Base-by-base conservation (phyloP, 2,113 vertebrate genomes). In the Gasterosteus aculeatus region DNA sequence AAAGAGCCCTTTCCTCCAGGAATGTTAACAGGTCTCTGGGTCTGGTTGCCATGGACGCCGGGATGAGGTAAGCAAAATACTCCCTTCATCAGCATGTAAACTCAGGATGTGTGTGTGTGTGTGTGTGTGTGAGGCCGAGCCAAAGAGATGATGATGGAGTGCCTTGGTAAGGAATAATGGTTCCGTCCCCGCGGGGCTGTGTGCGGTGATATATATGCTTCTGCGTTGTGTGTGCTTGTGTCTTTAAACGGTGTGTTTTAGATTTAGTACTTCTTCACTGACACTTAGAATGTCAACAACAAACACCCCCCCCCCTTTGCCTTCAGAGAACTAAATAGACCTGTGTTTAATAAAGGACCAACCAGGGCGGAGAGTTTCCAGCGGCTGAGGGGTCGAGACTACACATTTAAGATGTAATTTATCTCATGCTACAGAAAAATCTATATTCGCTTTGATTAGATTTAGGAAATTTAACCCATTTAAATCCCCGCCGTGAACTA, bases 371-470 rank as follows among this genome's bases (percentile, higher is more conserved):
- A 64, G 0, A 49, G 42, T 66, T 68, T 42, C 63, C 8, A 29
- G 56, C 61, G 51, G 22, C 53, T 19, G 47, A 56, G 16, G 29
- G 29, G 47, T 72, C 31, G 58, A 33, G 10, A 63, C 38, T 11
- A 47, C 26, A 60, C 74, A 69, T 78, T 18, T 22, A 46, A 29
- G 57, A 10, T 71, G 19, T 72, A 72, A 80, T 85, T 75, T 56
- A 78, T 79, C n/a, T 12, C 35, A 66, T 58, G 42, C 42, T 1
- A 44, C 8, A 63, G 31, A 67, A 76, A 88, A 80, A 82, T 82
- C 78, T 73, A 86, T 80, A 51, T 10, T 39, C 72, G 67, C 41
- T 53, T 79, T 83, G 3, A 85, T 72, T 81, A 61, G 60, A 64
- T 71, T 77, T 74, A 79, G 33, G 59, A 75, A 35, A 56, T 85